These are phyloP conservation scores for Diceros bicornis DNA, from an alignment of 2,797 vertebrate genomes.

Conservation along the genomic window DNA sequence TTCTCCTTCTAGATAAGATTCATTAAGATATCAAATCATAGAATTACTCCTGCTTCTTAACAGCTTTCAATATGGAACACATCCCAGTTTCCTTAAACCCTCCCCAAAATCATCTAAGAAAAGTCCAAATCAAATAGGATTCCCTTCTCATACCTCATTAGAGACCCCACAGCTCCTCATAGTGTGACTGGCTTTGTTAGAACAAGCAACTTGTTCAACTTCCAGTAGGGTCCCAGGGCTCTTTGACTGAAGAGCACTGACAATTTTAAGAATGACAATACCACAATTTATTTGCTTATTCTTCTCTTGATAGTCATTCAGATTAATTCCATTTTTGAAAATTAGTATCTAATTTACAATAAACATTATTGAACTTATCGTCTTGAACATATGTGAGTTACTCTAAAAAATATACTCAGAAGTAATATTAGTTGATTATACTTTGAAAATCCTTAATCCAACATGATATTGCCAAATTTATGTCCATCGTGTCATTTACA, in stretches of 20 bases:
- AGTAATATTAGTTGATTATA: neutral
- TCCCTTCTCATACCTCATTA: neutral
- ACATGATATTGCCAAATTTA: neutral
- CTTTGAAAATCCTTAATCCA: neutral
- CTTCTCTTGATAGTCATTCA: neutral
- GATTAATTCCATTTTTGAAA: neutral
- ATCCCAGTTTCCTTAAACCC: neutral
- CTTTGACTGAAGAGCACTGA: neutral
- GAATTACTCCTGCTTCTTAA: neutral
- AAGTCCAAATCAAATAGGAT: neutral
- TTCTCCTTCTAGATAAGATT: neutral
- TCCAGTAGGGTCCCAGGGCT: too few species aligned
- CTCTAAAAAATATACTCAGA: neutral
- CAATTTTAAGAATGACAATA: neutral
- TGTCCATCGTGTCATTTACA: neutral
- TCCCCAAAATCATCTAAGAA: neutral
- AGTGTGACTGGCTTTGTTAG: neutral
- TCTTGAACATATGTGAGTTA: neutral
- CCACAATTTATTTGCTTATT: neutral
- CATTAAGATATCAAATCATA: neutral
- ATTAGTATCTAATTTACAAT: neutral
- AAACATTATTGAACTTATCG: neutral
- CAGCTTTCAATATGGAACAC: neutral
- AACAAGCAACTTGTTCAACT: neutral
- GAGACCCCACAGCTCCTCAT: neutral